phyloP scores from a whole-genome alignment of 2,113 vertebrate genomes.

The Ploceus nigricollis region DNA sequence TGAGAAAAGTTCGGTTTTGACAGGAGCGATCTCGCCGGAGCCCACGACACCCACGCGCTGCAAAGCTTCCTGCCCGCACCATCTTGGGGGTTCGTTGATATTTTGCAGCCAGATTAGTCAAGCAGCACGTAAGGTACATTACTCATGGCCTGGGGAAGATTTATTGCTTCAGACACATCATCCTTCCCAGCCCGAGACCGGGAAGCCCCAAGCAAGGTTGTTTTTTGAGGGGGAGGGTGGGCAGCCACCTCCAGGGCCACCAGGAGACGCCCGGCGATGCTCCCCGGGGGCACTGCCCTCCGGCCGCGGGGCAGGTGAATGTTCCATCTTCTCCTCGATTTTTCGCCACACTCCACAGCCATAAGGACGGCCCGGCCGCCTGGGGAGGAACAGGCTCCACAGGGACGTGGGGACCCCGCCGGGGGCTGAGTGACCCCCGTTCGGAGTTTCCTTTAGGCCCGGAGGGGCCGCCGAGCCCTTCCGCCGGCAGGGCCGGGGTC shows the following conservation, averaged over 20 bases:
- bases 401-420: too few relatives aligned
- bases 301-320: accelerated
- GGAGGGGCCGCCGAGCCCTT: accelerated
- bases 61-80: not conserved
- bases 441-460: accelerated
- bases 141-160: not conserved
- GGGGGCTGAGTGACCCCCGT: accelerated
- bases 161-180: not conserved
- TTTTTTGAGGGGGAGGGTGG: not conserved
- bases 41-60: not conserved
- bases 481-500: too few relatives aligned
- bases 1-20: not conserved
- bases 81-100: not conserved
- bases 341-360: not conserved
- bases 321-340: not conserved
- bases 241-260: not conserved
- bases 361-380: accelerated
- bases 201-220: not conserved
- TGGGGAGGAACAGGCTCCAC: not conserved
- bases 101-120: not conserved
- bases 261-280: not conserved
- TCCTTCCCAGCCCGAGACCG: not conserved
- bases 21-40: not conserved
- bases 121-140: not conserved
- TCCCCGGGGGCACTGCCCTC: not conserved